Base-by-base conservation (phyloP, 1,140 invertebrate genomes). In the Panulirus ornatus region DNA sequence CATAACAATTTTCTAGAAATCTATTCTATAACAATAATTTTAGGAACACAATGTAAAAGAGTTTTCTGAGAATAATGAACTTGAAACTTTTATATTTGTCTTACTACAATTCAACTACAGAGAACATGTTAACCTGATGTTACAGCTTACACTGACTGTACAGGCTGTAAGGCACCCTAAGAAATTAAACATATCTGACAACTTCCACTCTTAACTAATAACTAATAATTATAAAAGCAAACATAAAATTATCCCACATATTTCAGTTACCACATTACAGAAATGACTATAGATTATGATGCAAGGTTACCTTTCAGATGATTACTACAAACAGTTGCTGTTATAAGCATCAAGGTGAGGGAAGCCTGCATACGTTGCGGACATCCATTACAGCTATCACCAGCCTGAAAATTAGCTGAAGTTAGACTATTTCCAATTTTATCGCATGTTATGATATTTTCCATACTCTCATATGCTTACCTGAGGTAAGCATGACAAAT, bases 121-220 rank as follows among this genome's bases (percentile, higher is more conserved):
- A 70, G 11, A 19, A 19, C 8, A 38, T 16, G 11, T 16, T 76
- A n/a, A 76, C 40, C 44, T 40, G 38, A 40, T 6, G 19, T 34
- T 75, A 75, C 6, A 9, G 19, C 16, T 58, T 27, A 36, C 36
- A 54, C 14, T 81, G 9, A 81, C 16, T 36, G 44, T 16, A 34
- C 2, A 81, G 44, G 42, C 27, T 81, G 51, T 81, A 81, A 58
- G 78, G 51, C 78, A 81, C 30, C 78, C 47, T 81, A 16, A 22
- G 36, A 47, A 81, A 81, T 81, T 51, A n/a, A 34, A 34, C 27
- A 51, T 27, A 54, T 42, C 44, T 16, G 11, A 30, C 27, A 34
- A 30, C 27, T 79, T 47, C 16, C n/a, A 34, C 36, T 47, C 22
- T 6, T 47, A 78, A n/a, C 47, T 30, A 0, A 30, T 1, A 51